Percentiles rank a stretch among this genome's conserved stretches.
Conservation (phyloP, 2,797 vertebrate species). For the Crocodylus rhombifer region DNA sequence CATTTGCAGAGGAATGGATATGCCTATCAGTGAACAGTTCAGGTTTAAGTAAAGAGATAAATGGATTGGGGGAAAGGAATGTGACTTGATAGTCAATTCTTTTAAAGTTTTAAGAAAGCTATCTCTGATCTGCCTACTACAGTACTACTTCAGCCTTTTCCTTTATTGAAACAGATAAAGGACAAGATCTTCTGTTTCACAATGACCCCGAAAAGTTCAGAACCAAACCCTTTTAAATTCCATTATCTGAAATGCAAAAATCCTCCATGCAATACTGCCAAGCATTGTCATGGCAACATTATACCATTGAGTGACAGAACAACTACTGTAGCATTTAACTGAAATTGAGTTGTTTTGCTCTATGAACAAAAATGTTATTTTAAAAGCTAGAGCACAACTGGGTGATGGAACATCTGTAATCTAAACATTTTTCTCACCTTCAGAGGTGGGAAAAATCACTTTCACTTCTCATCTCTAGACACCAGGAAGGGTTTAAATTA, state of each 20-base stretch:
- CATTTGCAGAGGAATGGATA: slow-evolving; percentile 40
- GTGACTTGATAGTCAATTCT: not conserved
- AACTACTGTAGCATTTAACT: slow-evolving; percentile 35
- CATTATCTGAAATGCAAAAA: slow-evolving; percentile 50
- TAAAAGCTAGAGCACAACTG: not conserved
- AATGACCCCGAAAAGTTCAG: slow-evolving; percentile 61
- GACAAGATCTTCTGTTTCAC: slow-evolving; percentile 40
- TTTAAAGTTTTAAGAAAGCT: not conserved
- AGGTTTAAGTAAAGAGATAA: slow-evolving; percentile 18
- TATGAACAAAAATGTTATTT: slow-evolving; percentile 37
- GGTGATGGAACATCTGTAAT: slow-evolving; percentile 7
- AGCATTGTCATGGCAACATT: slow-evolving; percentile 58
- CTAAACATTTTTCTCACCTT: slow-evolving; percentile 39
- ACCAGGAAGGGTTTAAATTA: slow-evolving; percentile 15
- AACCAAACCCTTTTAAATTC: slow-evolving; percentile 49
- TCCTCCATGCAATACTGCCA: slow-evolving; percentile 38
- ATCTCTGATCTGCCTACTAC: not conserved
- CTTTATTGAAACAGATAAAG: slow-evolving; percentile 20
- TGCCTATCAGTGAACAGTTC: not conserved
- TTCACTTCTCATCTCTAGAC: not conserved
- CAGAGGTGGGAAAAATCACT: not conserved
- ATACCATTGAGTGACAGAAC: slow-evolving; percentile 27
- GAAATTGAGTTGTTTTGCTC: not conserved
- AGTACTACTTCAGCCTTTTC: not conserved
- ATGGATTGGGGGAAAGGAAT: not conserved